These are phyloP conservation scores for Bombus breviceps DNA, from an alignment of 1,140 invertebrate species.

Conservation along the genomic window DNA sequence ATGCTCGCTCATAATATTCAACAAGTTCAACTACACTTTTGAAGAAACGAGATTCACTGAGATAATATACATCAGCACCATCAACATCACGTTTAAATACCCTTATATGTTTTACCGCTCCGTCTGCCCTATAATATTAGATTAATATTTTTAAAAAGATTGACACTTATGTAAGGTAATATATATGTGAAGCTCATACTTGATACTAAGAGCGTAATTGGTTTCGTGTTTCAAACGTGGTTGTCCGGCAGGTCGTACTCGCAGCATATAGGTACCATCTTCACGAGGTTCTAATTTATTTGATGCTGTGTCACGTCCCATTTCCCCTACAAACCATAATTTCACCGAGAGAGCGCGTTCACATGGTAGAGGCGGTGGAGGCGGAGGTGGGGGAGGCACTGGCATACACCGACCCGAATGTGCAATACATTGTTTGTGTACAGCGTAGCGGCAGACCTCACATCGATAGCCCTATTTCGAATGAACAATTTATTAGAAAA, in stretches of 20 bases:
- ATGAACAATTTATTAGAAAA: conserved; percentile 3
- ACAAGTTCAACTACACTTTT: conserved; percentile 94
- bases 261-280: conserved; percentile 94
- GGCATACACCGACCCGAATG: conserved; percentile 88
- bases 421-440: conserved; percentile 91
- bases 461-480: conserved; percentile 89
- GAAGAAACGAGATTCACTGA: conserved; percentile 95
- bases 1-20: conserved; percentile 94
- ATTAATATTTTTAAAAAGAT: not conserved
- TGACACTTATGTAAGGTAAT: not conserved
- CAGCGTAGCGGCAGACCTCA: conserved; percentile 87
- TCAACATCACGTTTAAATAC: conserved; percentile 87
- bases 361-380: conserved; percentile 82
- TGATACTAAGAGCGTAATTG: conserved; percentile 94
- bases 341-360: conserved; percentile 84
- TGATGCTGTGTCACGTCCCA: conserved; percentile 93
- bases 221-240: conserved; percentile 85
- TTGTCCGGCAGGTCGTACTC: conserved; percentile 88
- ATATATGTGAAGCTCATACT: conserved; percentile 84
- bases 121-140: conserved; percentile 86
- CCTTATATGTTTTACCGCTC: conserved; percentile 96
- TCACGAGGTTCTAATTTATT: conserved; percentile 89
- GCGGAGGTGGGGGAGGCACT: conserved; percentile 83
- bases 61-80: conserved; percentile 86
- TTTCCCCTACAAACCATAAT: conserved; percentile 92